These are phyloP conservation scores for Fregata magnificens DNA, from an alignment of 2,113 vertebrate species.

Conservation along the genomic window DNA sequence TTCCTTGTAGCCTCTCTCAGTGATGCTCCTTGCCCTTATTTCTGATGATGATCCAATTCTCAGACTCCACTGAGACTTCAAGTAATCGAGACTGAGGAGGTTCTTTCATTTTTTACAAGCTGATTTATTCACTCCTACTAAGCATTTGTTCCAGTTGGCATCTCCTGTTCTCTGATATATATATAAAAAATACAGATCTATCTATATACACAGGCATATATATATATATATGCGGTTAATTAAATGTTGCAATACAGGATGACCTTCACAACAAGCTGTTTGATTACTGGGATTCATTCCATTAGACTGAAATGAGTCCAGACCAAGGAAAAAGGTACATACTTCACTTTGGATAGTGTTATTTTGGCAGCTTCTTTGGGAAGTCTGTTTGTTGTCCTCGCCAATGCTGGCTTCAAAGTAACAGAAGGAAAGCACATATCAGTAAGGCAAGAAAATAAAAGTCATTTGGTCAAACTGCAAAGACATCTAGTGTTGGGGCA, in stretches of 20 bases:
- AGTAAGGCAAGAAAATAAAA: background rate
- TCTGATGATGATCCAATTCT: background rate
- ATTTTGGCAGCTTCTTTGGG: constrained; percentile 10
- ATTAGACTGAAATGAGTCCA: background rate
- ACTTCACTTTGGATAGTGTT: background rate
- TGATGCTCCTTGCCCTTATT: background rate
- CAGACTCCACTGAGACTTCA: background rate
- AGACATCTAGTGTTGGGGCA: background rate
- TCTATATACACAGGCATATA: background rate
- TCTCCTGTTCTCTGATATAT: background rate
- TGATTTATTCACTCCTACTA: background rate
- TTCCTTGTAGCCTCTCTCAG: background rate
- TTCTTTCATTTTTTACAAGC: background rate
- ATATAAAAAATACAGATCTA: background rate
- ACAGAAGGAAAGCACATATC: background rate
- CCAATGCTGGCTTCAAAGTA: background rate
- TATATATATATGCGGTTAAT: background rate
- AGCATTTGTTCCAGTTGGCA: background rate
- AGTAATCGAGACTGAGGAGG: background rate
- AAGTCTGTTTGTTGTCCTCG: background rate
- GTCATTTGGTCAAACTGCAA: background rate
- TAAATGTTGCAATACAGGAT: background rate
- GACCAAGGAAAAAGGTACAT: background rate
- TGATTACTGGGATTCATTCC: constrained; percentile 10
- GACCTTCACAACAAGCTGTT: constrained; percentile 37